These are phyloP conservation scores for Anthonomus grandis DNA, from an alignment of 1,140 invertebrate genomes.

Conservation along the genomic window DNA sequence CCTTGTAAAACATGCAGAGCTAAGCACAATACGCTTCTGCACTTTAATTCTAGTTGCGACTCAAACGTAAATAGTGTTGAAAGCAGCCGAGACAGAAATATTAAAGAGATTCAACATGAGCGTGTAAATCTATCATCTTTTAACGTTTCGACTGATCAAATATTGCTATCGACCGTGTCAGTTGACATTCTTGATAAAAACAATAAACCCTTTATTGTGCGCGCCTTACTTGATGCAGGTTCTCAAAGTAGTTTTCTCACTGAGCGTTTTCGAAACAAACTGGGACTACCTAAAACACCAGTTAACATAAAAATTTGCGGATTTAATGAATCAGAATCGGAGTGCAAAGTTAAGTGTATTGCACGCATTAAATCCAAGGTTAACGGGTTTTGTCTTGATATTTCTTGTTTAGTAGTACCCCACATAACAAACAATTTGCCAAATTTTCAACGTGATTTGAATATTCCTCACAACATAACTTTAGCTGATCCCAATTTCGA, in stretches of 20 bases:
- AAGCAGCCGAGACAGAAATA: background rate
- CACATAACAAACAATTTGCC: too few relatives aligned
- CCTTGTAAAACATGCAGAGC: constrained; percentile 5
- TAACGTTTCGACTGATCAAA: background rate
- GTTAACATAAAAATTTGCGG: too few relatives aligned
- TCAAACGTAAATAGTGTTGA: background rate
- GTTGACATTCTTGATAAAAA: constrained; percentile 1
- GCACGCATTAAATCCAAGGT: too few relatives aligned
- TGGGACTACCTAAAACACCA: too few relatives aligned
- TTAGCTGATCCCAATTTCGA: too few relatives aligned
- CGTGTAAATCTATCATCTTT: background rate
- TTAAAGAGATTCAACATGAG: background rate
- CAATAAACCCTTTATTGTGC: background rate
- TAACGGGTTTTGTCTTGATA: too few relatives aligned
- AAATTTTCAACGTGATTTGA: too few relatives aligned
- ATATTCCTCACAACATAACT: too few relatives aligned
- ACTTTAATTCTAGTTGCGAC: constrained; percentile 1
- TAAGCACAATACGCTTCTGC: constrained; percentile 9
- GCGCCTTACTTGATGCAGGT: background rate
- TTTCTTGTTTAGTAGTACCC: too few relatives aligned
- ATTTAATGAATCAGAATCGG: too few relatives aligned
- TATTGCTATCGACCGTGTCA: background rate
- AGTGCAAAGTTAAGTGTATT: too few relatives aligned
- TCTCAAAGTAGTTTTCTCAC: constrained; percentile 3
- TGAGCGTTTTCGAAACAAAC: background rate